These are phyloP conservation scores for Tragelaphus strepsiceros DNA, from an alignment of 2,113 vertebrate genomes.

Conservation along the genomic window DNA sequence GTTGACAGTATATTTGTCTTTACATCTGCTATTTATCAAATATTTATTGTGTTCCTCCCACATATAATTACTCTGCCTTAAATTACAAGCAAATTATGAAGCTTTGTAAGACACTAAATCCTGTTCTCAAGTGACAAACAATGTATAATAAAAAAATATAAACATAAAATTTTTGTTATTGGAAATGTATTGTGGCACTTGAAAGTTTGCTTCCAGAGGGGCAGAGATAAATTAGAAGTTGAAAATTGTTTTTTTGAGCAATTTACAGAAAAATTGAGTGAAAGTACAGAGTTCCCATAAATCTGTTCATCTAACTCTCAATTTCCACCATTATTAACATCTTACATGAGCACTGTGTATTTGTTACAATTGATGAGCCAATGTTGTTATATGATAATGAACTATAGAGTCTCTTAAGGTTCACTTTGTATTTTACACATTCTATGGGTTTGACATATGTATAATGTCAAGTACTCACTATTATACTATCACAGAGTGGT, in stretches of 20 bases:
- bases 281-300: not conserved
- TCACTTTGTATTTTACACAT: not conserved
- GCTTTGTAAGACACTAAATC: not conserved
- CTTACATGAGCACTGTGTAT: not conserved
- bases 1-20: not conserved
- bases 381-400: not conserved
- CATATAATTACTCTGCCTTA: not conserved
- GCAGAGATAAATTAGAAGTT: not conserved
- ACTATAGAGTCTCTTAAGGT: not conserved
- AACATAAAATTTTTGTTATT: not conserved
- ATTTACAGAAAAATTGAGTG: not conserved
- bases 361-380: not conserved
- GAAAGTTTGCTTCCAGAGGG: not conserved
- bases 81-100: not conserved
- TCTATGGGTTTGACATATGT: not conserved
- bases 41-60: not conserved
- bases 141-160: not conserved
- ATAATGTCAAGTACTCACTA: not conserved
- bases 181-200: not conserved
- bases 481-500: not conserved
- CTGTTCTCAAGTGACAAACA: not conserved
- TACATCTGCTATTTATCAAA: not conserved
- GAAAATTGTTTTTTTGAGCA: not conserved
- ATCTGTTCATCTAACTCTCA: not conserved
- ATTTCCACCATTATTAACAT: not conserved